phyloP scores from a whole-genome alignment of 2,113 vertebrate genomes.

The Mus pahari region DNA sequence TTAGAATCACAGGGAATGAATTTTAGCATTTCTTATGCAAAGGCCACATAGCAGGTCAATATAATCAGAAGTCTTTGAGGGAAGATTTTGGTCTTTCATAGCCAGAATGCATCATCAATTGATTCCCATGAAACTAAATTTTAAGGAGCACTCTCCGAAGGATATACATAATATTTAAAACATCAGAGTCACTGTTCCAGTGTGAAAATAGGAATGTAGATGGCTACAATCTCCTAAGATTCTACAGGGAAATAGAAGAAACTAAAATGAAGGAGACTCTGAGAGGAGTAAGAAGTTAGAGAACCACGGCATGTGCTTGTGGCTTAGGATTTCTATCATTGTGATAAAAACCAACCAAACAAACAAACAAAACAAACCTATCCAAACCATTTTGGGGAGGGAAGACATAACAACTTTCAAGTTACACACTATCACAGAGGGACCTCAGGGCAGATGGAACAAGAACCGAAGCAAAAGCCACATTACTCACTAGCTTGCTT shows the following conservation, averaged over 20 bases:
- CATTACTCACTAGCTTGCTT: not conserved
- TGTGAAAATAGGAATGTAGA: not conserved
- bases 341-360: not conserved
- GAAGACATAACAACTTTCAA: not conserved
- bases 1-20: not conserved
- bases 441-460: not conserved
- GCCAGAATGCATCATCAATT: not conserved
- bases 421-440: not conserved
- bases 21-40: not conserved
- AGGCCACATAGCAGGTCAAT: not conserved
- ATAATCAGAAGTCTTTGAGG: not conserved
- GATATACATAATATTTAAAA: not conserved
- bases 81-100: not conserved
- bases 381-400: not conserved
- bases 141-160: not conserved
- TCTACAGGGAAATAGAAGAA: not conserved
- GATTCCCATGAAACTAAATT: not conserved
- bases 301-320: not conserved
- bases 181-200: not conserved
- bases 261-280: not conserved
- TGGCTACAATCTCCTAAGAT: not conserved
- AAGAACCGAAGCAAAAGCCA: not conserved
- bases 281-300: not conserved
- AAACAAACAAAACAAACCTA: too few species aligned
- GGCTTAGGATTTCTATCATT: not conserved